Evolutionary conservation across 2,888 invertebrate species (phyloP).

Genomic region (Mystacides longicornis): DNA sequence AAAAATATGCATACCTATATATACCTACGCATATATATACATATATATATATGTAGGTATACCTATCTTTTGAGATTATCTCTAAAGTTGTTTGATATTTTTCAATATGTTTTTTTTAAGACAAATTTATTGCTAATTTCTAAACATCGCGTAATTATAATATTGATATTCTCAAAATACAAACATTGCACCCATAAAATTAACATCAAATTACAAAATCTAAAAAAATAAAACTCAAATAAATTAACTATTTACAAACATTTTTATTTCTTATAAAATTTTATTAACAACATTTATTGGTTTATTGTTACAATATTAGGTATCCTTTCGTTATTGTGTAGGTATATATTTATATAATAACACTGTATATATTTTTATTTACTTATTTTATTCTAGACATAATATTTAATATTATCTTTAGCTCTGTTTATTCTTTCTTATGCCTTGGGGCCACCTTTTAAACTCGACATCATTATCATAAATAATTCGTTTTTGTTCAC

Average conservation of each 20-base stretch:
- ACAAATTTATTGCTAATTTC: too few species aligned
- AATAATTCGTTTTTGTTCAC: conserved; percentile 41
- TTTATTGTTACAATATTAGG: not conserved
- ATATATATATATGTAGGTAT: not conserved
- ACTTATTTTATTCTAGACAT: not conserved
- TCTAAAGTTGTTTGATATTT: not conserved
- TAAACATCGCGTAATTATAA: too few species aligned
- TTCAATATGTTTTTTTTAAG: not conserved
- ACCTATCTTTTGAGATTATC: not conserved
- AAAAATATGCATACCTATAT: not conserved
- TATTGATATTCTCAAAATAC: too few species aligned
- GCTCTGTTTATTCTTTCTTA: conserved; percentile 19
- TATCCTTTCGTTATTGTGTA: conserved; percentile 3
- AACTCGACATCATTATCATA: conserved; percentile 36
- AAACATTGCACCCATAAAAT: too few species aligned
- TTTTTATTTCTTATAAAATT: not conserved
- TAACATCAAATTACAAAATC: not conserved
- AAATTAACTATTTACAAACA: not conserved
- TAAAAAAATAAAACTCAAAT: not conserved
- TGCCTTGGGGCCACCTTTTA: conserved; percentile 10
- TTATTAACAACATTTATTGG: not conserved
- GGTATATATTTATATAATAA: not conserved
- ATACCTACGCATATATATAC: not conserved
- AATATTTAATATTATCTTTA: too few species aligned
- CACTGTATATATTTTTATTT: not conserved